phyloP scores from a whole-genome alignment of 1,140 invertebrate species.

The Thaumatotibia leucotreta region DNA sequence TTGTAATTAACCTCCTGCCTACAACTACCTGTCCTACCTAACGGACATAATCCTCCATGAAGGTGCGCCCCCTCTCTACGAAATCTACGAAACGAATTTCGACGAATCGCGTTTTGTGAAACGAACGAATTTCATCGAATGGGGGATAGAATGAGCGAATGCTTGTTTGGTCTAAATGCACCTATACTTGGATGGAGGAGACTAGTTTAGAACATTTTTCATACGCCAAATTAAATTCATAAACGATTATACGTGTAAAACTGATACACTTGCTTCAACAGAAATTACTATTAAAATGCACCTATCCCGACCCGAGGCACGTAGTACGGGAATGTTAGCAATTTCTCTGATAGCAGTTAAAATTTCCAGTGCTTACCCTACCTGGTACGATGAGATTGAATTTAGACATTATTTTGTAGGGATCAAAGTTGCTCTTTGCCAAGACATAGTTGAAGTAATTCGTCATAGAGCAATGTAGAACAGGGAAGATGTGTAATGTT shows the following conservation, averaged over 20 bases:
- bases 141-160: too few relatives aligned
- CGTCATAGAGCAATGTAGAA: not conserved
- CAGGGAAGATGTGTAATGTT: not conserved
- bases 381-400: not conserved
- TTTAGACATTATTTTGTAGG: not conserved
- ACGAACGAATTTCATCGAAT: too few relatives aligned
- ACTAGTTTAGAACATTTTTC: not conserved
- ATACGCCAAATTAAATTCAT: not conserved
- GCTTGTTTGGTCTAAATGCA: too few relatives aligned
- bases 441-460: not conserved
- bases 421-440: not conserved
- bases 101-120: too few relatives aligned
- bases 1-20: too few relatives aligned
- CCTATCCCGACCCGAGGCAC: not conserved
- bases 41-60: too few relatives aligned
- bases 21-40: too few relatives aligned
- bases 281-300: conserved; percentile 1
- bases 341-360: conserved; percentile 4
- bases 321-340: not conserved
- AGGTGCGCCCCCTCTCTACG: too few relatives aligned
- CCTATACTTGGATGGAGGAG: too few relatives aligned
- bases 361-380: not conserved
- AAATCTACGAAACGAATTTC: too few relatives aligned
- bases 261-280: not conserved
- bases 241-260: not conserved